A percentile compares a stretch with the other conserved stretches of the same genome.
Conservation (phyloP, 2,888 invertebrate genomes). For the Ametastegia equiseti region DNA sequence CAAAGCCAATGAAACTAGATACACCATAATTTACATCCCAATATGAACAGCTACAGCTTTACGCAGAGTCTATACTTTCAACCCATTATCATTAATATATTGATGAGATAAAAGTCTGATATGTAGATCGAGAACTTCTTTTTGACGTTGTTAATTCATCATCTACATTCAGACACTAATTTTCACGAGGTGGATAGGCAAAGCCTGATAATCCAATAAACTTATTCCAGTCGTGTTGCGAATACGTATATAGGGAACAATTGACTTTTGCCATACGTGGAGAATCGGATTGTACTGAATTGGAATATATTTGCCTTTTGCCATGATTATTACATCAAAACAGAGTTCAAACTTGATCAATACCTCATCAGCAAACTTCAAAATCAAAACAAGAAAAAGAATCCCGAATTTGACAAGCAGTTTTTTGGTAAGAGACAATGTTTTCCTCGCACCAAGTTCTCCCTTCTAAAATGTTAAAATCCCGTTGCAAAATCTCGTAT, state of each 20-base stretch:
- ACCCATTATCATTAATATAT: too few relatives aligned
- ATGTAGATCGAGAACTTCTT: neutral
- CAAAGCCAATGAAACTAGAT: too few relatives aligned
- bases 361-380: too few relatives aligned
- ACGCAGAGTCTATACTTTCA: neutral
- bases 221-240: neutral
- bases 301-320: neutral
- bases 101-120: neutral
- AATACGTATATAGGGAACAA: neutral
- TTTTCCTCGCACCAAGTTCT: too few relatives aligned
- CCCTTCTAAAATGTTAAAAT: too few relatives aligned
- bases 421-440: too few relatives aligned
- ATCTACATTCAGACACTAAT: neutral
- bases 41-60: neutral
- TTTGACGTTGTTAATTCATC: neutral
- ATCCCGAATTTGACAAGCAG: too few relatives aligned
- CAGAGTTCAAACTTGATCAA: too few relatives aligned
- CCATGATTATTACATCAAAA: neutral
- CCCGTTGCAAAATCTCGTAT: too few relatives aligned
- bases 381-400: too few relatives aligned
- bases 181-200: neutral
- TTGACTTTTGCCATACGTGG: conserved; percentile 8
- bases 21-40: neutral
- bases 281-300: neutral
- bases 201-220: neutral